phyloP scores from a whole-genome alignment of 2,113 vertebrate genomes.

The Zapornia atra region DNA sequence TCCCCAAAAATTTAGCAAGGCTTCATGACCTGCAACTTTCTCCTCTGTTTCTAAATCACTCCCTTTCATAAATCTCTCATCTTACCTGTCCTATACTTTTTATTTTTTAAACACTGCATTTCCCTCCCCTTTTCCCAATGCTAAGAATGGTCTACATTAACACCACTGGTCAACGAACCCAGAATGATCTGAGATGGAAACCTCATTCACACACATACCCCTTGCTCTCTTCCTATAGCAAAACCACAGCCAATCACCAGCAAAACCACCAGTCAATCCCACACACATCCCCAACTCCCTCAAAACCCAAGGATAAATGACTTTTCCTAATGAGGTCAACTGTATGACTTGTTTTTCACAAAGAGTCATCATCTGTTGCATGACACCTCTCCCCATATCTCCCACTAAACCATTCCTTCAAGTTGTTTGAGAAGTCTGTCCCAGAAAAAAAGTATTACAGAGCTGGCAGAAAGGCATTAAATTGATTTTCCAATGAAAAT shows the following conservation, averaged over 20 bases:
- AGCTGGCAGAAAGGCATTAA: neutral
- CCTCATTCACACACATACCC: neutral
- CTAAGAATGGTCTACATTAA: neutral
- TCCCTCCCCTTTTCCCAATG: neutral
- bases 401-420: neutral
- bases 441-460: neutral
- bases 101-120: neutral
- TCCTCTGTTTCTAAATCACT: neutral
- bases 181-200: neutral
- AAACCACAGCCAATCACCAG: neutral
- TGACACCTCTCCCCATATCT: neutral
- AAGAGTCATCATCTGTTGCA: neutral
- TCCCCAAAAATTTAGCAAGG: neutral
- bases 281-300: neutral
- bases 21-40: neutral
- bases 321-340: neutral
- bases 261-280: neutral
- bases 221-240: neutral
- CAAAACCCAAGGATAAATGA: neutral
- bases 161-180: neutral
- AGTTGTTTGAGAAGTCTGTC: neutral
- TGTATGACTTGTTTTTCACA: neutral
- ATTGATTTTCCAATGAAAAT: conserved; percentile 13
- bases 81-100: neutral
- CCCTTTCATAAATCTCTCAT: neutral